A percentile compares a stretch with the other conserved stretches of the same genome.
These are phyloP conservation scores for Timema cristinae DNA, from an alignment of 2,888 invertebrate species.

Conservation along the genomic window DNA sequence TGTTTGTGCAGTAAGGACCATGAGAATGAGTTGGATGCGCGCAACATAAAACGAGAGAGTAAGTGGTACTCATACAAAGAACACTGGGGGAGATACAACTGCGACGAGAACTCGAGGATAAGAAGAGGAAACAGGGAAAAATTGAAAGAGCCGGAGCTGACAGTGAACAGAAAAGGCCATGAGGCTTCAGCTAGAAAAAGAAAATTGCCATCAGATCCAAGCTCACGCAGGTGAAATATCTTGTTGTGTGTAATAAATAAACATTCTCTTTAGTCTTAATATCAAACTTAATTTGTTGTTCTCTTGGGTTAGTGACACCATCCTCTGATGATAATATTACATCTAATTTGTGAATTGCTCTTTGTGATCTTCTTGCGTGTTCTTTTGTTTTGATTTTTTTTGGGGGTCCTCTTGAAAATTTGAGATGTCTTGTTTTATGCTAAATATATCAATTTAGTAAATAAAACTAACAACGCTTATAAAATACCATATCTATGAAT, in stretches of 20 bases:
- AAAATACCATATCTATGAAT: too few relatives aligned
- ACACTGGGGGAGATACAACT: constrained; percentile 92
- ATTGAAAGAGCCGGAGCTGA: constrained; percentile 64
- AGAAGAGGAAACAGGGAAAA: constrained; percentile 76
- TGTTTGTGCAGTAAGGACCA: constrained; percentile 43
- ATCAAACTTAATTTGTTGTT: too few relatives aligned
- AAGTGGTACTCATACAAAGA: constrained; percentile 96
- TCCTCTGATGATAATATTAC: background rate
- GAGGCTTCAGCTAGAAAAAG: constrained; percentile 80
- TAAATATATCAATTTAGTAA: too few relatives aligned
- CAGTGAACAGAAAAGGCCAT: constrained; percentile 90
- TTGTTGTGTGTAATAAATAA: too few relatives aligned
- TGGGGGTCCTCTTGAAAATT: too few relatives aligned
- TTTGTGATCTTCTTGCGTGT: background rate
- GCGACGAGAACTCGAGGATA: constrained; percentile 88
- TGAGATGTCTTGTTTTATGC: too few relatives aligned
- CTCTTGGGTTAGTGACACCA: background rate
- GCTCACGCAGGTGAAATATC: constrained; percentile 59
- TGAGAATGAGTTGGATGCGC: constrained; percentile 48
- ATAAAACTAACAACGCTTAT: too few relatives aligned
- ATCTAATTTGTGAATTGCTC: background rate
- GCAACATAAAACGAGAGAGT: constrained; percentile 91
- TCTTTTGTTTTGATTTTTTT: too few relatives aligned
- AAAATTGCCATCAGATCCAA: constrained; percentile 69
- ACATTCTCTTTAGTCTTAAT: too few relatives aligned